These are phyloP conservation scores for Neodiprion fabricii DNA, from an alignment of 1,140 invertebrate genomes.

Conservation along the genomic window DNA sequence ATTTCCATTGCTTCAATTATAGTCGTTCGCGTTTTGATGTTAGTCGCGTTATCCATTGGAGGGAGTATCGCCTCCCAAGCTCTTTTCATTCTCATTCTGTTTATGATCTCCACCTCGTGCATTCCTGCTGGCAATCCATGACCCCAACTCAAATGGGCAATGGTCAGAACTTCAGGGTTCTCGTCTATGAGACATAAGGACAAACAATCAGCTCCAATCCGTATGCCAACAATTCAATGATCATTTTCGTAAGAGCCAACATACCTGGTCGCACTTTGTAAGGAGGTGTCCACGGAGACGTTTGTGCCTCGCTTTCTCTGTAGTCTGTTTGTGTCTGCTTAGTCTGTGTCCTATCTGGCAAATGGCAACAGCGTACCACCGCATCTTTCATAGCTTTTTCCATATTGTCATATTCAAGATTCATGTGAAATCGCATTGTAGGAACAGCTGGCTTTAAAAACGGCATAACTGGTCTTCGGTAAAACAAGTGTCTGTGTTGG, in stretches of 20 bases:
- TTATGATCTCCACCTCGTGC: conserved; percentile 70
- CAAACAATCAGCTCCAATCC: background rate
- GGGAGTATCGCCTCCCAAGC: conserved; percentile 66
- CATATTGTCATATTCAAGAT: conserved; percentile 33
- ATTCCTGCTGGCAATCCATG: conserved; percentile 68
- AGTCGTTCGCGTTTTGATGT: conserved; percentile 62
- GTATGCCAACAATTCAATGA: background rate
- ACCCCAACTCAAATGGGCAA: conserved; percentile 61
- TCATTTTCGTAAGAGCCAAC: conserved; percentile 18
- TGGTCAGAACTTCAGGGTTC: conserved; percentile 50
- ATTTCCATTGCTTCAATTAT: conserved; percentile 70
- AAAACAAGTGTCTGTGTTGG: conserved; percentile 45
- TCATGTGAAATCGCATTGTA: conserved; percentile 33
- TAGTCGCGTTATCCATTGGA: conserved; percentile 58
- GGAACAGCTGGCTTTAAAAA: conserved; percentile 43
- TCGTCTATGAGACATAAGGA: conserved; percentile 38
- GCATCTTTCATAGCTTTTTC: conserved; percentile 20
- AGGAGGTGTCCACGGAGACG: conserved; percentile 76
- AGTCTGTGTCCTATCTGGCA: conserved; percentile 43
- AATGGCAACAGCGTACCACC: conserved; percentile 15
- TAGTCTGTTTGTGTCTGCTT: conserved; percentile 73
- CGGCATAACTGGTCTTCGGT: conserved; percentile 41
- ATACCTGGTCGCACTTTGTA: conserved; percentile 43
- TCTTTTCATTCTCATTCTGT: conserved; percentile 64
- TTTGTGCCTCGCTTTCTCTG: conserved; percentile 80